A percentile compares a stretch with the other conserved stretches of the same genome.
Conservation (phyloP, 2,113 vertebrate species). For the Poecile atricapillus region DNA sequence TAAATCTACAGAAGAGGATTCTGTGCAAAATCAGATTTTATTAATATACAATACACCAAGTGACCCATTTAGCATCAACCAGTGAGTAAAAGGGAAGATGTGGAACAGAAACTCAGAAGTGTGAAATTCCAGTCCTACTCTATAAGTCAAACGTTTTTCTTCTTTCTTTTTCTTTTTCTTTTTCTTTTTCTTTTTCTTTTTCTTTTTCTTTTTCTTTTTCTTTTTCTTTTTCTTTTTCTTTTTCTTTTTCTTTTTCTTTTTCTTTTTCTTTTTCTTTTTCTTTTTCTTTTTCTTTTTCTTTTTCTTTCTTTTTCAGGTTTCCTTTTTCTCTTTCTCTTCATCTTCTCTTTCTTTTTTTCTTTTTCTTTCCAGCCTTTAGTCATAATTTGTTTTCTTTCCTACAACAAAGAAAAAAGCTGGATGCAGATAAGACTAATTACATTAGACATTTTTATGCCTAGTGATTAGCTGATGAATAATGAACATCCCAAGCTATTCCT, state of each 20-base stretch:
- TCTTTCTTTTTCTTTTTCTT: fast-evolving
- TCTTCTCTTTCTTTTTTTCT: no score
- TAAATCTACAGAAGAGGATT: not conserved
- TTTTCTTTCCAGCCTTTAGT: not conserved
- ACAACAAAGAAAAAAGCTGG: not conserved
- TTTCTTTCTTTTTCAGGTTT: fast-evolving
- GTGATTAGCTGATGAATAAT: not conserved
- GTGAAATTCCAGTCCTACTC: not conserved
- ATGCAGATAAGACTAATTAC: not conserved
- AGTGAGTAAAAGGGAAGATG: not conserved
- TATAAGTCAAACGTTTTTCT: not conserved
- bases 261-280: fast-evolving
- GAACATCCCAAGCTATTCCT: not conserved
- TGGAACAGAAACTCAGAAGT: not conserved
- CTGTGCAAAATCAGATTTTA: not conserved
- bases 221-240: fast-evolving
- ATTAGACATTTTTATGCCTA: not conserved
- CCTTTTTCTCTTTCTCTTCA: no score
- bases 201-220: fast-evolving
- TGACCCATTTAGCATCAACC: not conserved
- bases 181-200: fast-evolving
- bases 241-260: not conserved
- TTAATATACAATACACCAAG: not conserved
- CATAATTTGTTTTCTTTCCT: not conserved
- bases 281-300: fast-evolving